Conservation (phyloP, 2,888 invertebrate species). For the Prosapia bicincta region DNA sequence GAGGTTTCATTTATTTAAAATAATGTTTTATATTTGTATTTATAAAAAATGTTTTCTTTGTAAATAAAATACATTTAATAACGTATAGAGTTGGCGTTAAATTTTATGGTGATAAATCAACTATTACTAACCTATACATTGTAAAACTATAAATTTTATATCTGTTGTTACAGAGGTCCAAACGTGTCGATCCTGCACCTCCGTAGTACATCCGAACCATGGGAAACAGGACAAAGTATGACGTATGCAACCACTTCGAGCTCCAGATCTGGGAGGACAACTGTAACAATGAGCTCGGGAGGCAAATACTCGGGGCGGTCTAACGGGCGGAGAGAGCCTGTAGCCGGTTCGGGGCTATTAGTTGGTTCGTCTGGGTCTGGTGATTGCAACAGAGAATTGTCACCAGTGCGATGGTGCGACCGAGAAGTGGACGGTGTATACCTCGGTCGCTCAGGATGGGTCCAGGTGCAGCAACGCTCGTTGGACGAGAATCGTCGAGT, state of each 20-base stretch:
- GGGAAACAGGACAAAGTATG: slow-evolving; percentile 50
- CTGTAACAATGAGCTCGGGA: neutral
- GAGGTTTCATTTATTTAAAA: no score
- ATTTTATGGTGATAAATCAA: no score
- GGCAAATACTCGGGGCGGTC: slow-evolving; percentile 1
- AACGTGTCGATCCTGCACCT: slow-evolving; percentile 56
- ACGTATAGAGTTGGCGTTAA: no score
- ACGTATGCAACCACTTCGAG: slow-evolving; percentile 37
- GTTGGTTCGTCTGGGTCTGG: slow-evolving; percentile 10
- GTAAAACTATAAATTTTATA: no score
- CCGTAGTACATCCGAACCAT: slow-evolving; percentile 53
- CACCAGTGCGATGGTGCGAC: slow-evolving; percentile 58
- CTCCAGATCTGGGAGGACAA: neutral
- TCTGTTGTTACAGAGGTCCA: slow-evolving; percentile 48
- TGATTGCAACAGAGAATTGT: slow-evolving; percentile 51
- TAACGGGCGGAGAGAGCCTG: slow-evolving; percentile 14
- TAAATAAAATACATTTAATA: no score
- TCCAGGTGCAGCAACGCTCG: slow-evolving; percentile 55
- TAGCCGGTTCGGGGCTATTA: slow-evolving; percentile 7
- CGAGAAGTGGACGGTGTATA: slow-evolving; percentile 58
- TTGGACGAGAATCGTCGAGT: slow-evolving; percentile 50
- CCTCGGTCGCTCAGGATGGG: slow-evolving; percentile 52
- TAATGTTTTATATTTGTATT: no score
- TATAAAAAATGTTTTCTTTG: no score
- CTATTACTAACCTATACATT: no score